Conservation (phyloP, 2,888 invertebrate species). For the Stratiomys singularior region DNA sequence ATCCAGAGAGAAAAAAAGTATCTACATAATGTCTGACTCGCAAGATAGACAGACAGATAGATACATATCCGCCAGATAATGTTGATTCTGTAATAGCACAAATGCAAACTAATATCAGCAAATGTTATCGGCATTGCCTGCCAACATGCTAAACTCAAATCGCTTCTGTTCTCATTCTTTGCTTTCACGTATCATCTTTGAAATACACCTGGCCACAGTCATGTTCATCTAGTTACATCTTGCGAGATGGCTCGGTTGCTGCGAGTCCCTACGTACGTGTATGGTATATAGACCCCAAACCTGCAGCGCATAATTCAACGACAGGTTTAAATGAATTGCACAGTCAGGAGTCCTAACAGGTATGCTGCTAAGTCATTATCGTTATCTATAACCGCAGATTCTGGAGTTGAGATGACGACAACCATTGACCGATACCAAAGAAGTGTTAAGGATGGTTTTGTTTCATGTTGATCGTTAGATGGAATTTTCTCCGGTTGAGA, state of each 20-base stretch:
- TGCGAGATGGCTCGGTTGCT: neutral
- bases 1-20: neutral
- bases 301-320: constrained; percentile 29
- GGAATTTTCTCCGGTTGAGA: too few relatives aligned
- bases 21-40: constrained; percentile 8
- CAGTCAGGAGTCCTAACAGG: constrained; percentile 39
- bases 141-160: neutral
- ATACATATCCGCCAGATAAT: constrained; percentile 32
- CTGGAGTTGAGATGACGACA: constrained; percentile 25
- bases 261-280: neutral
- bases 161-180: constrained; percentile 14
- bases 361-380: constrained; percentile 42
- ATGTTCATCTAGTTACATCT: constrained; percentile 38
- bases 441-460: neutral
- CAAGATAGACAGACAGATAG: constrained; percentile 2
- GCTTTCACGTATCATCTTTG: neutral
- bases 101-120: constrained; percentile 30
- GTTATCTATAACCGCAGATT: constrained; percentile 42
- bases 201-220: constrained; percentile 18
- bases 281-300: neutral
- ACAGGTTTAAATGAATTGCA: constrained; percentile 41
- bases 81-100: constrained; percentile 32
- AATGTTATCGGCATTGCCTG: constrained; percentile 1
- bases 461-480: too few relatives aligned
- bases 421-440: constrained; percentile 29